A percentile compares a stretch with the other conserved stretches of the same genome.
phyloP scores from a whole-genome alignment of 2,113 vertebrate species.

The Stomatorhinus ivindoensis region DNA sequence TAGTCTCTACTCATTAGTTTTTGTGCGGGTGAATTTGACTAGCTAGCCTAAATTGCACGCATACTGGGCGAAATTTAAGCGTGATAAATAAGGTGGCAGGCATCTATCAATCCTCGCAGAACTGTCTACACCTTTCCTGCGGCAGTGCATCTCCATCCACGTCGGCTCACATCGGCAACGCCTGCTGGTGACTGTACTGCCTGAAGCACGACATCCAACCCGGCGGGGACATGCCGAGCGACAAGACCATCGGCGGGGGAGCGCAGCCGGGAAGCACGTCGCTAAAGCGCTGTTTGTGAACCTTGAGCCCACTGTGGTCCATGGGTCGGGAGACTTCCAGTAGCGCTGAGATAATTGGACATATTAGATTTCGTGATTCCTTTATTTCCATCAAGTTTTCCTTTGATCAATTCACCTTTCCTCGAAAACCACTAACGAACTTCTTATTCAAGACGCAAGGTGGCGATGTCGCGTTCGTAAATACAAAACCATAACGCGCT shows the following conservation, averaged over 20 bases:
- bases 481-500: too few relatives aligned
- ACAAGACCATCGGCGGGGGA: too few relatives aligned
- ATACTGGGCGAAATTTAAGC: neutral
- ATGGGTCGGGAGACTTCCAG: neutral
- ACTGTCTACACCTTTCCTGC: neutral
- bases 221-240: too few relatives aligned
- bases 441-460: neutral
- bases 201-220: neutral
- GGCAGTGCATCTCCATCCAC: neutral
- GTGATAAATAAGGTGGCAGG: neutral
- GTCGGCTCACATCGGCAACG: neutral
- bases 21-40: neutral
- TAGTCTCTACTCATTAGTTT: neutral
- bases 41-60: neutral
- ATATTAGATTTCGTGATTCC: neutral
- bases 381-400: neutral
- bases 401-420: too few relatives aligned
- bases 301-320: neutral
- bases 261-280: neutral
- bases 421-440: neutral
- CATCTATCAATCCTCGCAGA: neutral
- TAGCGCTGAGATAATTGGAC: neutral
- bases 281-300: neutral
- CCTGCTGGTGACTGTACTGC: neutral
- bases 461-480: neutral